Conservation (phyloP, 2,888 invertebrate species). For the Cephus rjabovi region DNA sequence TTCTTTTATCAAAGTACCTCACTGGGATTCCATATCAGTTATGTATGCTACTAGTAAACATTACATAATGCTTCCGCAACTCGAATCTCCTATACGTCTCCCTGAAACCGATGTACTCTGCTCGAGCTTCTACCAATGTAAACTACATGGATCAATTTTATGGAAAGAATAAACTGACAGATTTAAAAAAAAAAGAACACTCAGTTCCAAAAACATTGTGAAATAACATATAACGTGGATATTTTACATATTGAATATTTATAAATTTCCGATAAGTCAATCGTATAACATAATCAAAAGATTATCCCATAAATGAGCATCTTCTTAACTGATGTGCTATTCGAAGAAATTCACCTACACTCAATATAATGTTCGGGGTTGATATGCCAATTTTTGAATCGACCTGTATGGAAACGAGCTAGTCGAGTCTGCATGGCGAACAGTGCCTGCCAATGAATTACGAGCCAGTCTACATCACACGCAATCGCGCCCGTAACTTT, state of each 20-base stretch:
- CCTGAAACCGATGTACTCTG: background rate
- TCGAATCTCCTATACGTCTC: background rate
- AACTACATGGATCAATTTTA: background rate
- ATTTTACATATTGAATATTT: background rate
- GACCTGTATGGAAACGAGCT: background rate
- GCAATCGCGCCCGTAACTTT: constrained; percentile 51
- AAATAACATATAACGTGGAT: background rate
- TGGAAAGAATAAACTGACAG: background rate
- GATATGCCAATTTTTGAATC: background rate
- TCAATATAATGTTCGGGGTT: background rate
- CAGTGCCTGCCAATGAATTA: constrained; percentile 53
- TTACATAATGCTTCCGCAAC: background rate
- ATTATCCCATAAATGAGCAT: background rate
- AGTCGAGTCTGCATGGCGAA: background rate
- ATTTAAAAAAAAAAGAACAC: background rate
- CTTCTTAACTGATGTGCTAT: background rate
- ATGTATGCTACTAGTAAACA: background rate
- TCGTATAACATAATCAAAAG: background rate
- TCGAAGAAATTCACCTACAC: background rate
- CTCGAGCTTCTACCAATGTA: background rate
- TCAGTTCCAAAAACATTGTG: background rate
- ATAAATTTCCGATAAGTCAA: background rate
- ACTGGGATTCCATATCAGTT: background rate
- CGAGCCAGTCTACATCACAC: constrained; percentile 48
- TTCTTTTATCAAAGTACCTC: background rate